Percentiles rank a stretch among this genome's conserved stretches.
These are phyloP conservation scores for Bibio marci DNA, from an alignment of 2,888 invertebrate species.

Conservation along the genomic window DNA sequence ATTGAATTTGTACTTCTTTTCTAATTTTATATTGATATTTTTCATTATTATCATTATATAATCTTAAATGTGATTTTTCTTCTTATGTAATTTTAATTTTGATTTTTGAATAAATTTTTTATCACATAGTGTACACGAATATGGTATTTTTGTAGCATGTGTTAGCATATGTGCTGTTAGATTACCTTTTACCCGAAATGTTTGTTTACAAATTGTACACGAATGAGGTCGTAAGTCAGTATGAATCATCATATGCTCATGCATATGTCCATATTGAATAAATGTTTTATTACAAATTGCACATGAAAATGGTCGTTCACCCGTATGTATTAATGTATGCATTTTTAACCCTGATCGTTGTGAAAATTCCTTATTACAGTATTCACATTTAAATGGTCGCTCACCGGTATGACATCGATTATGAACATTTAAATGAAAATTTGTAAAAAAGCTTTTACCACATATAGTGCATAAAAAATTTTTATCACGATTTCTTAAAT, in stretches of 20 bases:
- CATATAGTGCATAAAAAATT: conserved; percentile 16
- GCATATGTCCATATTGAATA: conserved; percentile 7
- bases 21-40: too few relatives aligned
- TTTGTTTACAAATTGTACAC: conserved; percentile 9
- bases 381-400: conserved; percentile 7
- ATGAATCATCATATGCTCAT: conserved; percentile 7
- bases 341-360: conserved; percentile 13
- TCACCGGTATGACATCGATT: conserved; percentile 13
- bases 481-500: conserved; percentile 8
- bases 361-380: conserved; percentile 7
- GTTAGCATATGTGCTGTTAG: conserved; percentile 9
- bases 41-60: too few relatives aligned
- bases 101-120: not conserved
- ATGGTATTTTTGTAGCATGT: not conserved
- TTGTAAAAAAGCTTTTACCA: conserved; percentile 20
- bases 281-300: conserved; percentile 13
- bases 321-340: conserved; percentile 21
- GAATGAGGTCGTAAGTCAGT: conserved; percentile 5
- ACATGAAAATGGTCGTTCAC: conserved; percentile 21
- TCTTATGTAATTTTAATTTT: not conserved
- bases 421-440: conserved; percentile 21
- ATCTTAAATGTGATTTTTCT: conserved; percentile 4
- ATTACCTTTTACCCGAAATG: conserved; percentile 10
- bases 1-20: too few relatives aligned
- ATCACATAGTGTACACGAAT: not conserved